phyloP scores from a whole-genome alignment of 2,797 vertebrate species.

The Poeciliopsis infans region DNA sequence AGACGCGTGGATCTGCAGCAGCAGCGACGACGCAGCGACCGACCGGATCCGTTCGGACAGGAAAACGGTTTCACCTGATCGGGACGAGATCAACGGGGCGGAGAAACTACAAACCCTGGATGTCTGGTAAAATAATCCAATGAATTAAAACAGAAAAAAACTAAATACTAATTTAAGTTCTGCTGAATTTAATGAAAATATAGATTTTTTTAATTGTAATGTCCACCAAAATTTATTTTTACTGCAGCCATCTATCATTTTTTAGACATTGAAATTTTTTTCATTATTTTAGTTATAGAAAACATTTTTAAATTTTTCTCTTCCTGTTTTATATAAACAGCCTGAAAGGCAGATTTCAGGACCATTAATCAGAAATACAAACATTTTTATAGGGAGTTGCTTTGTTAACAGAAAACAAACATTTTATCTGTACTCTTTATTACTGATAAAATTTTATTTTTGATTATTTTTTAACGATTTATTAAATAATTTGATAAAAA shows the following conservation, averaged over 20 bases:
- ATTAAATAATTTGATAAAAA: neutral
- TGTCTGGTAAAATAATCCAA: neutral
- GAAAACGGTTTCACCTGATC: no score
- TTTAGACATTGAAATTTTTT: neutral
- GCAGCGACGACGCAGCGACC: neutral
- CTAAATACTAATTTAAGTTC: neutral
- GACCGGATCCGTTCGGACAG: neutral
- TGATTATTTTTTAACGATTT: neutral
- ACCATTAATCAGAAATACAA: neutral
- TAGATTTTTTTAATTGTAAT: neutral
- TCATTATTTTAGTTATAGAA: neutral
- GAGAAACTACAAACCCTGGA: no score
- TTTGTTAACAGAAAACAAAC: neutral
- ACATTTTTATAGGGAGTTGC: neutral
- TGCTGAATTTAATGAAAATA: neutral
- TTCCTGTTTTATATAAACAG: neutral
- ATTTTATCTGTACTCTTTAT: neutral
- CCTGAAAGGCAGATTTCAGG: neutral
- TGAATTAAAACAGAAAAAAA: neutral
- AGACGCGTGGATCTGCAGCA: constrained; percentile 1
- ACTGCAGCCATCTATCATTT: neutral
- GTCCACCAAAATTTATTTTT: neutral
- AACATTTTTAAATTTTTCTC: neutral
- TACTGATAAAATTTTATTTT: neutral
- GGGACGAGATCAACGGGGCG: no score